Base-by-base conservation (phyloP, 2,888 invertebrate species). In the Tinea pellionella region DNA sequence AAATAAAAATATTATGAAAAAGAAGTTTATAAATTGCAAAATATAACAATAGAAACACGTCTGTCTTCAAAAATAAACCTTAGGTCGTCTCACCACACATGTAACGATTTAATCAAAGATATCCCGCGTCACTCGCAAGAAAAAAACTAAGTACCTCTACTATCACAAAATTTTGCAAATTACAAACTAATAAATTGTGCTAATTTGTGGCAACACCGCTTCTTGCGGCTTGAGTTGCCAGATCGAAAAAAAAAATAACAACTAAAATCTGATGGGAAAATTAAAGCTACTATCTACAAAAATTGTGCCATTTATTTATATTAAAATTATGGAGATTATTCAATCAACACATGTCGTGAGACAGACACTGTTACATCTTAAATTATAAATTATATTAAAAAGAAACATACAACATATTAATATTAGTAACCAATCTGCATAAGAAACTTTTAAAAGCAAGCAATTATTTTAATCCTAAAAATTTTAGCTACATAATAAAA, bases 81-180 rank as follows among this genome's bases (percentile, higher is more conserved):
- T 80, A 77, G 82, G 80, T 81, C 86, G 86, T 86, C 86, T 87
- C 87, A 86, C 87, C 85, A 86, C 87, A 86, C 86, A 86, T 86
- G 87, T 85, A 86, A 86, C 86, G 80, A 82, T 78, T 64, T 65
- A 63, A 67, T 68, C 69, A 67, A 66, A 62, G 68, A 70, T 66
- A 70, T 69, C 24, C 19, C 47, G 47, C 47, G 47, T 47, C n/a
- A 47, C 37, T 12, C 13, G 32, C 37, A 4, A 18, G 59, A 43
- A 63, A 64, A 64, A 63, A 69, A 75, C 75, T 80, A 84, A 80
- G 78, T 78, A 80, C 80, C 80, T n/a, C n/a, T 87, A 87, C 77
- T 87, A 87, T 87, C 87, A 87, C 87, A 87, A 82, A 79, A 71
- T 70, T 74, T 73, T 75, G 70, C 72, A 66, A 72, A 74, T 74